These are phyloP conservation scores for Sander vitreus DNA, from an alignment of 2,113 vertebrate genomes.

Conservation along the genomic window DNA sequence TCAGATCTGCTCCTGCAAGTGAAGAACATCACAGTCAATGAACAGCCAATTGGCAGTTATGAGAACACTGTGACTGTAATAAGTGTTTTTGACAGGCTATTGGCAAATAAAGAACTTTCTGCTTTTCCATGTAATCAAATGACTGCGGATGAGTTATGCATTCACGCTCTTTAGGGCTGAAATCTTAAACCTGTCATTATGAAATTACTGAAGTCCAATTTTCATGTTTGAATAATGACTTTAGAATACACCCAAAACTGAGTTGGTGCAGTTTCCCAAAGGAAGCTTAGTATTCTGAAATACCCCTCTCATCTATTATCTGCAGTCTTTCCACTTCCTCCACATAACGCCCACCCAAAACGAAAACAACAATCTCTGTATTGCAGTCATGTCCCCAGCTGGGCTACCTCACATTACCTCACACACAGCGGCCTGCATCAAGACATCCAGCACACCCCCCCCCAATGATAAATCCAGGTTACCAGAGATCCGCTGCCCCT, in stretches of 20 bases:
- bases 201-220: slow-evolving; percentile 27
- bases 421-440: slow-evolving; percentile 60
- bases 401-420: slow-evolving; percentile 60
- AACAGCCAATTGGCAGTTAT: slow-evolving; percentile 17
- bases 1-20: slow-evolving; percentile 87
- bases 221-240: slow-evolving; percentile 24
- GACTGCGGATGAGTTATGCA: background rate
- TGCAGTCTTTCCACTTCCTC: slow-evolving; percentile 62
- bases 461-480: slow-evolving; percentile 62
- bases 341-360: slow-evolving; percentile 46
- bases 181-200: slow-evolving; percentile 30
- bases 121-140: slow-evolving; percentile 38
- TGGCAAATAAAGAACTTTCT: slow-evolving; percentile 31
- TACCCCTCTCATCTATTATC: slow-evolving; percentile 57
- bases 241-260: slow-evolving; percentile 19
- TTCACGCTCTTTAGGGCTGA: slow-evolving; percentile 25
- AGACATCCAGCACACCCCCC: slow-evolving; percentile 47
- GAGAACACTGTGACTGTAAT: slow-evolving; percentile 6
- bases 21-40: slow-evolving; percentile 29
- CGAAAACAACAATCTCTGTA: slow-evolving; percentile 53
- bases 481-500: slow-evolving; percentile 40
- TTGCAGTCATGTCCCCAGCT: slow-evolving; percentile 42
- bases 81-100: slow-evolving; percentile 40
- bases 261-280: slow-evolving; percentile 19
- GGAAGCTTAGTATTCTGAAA: slow-evolving; percentile 42